Conservation (phyloP, 1,140 invertebrate genomes). For the Listronotus oregonensis region DNA sequence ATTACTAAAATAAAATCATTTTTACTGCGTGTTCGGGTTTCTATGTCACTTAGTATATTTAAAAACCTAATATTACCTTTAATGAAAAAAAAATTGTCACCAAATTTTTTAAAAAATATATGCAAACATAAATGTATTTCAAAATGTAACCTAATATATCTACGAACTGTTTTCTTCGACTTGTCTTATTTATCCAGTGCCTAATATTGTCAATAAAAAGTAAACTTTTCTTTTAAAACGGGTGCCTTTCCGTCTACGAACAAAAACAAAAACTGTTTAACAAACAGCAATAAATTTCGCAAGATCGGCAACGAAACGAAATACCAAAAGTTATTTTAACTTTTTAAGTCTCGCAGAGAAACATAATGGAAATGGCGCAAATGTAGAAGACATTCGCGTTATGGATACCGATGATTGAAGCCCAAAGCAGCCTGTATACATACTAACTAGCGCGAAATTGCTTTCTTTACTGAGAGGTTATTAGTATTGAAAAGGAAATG, state of each 20-base stretch:
- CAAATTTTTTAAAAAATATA: too few relatives aligned
- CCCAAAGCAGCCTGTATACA: not conserved
- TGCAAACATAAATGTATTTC: too few relatives aligned
- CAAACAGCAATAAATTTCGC: slow-evolving; percentile 7
- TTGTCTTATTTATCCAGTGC: too few relatives aligned
- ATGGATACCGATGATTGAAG: slow-evolving; percentile 13
- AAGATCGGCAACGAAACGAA: slow-evolving; percentile 6
- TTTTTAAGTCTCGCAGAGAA: slow-evolving; percentile 8
- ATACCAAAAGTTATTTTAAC: slow-evolving; percentile 7
- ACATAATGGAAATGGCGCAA: slow-evolving; percentile 8
- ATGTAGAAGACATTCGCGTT: slow-evolving; percentile 1
- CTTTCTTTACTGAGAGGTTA: not conserved
- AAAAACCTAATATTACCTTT: too few relatives aligned
- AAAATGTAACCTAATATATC: too few relatives aligned
- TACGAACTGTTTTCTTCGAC: too few relatives aligned
- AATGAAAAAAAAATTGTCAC: too few relatives aligned
- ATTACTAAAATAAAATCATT: too few relatives aligned
- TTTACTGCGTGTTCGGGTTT: too few relatives aligned
- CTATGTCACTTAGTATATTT: too few relatives aligned
- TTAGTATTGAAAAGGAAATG: not conserved
- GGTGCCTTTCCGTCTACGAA: not conserved
- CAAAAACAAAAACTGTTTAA: slow-evolving; percentile 6
- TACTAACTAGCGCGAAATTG: slow-evolving; percentile 4
- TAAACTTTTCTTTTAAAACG: too few relatives aligned
- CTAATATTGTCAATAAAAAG: too few relatives aligned